Conservation (phyloP, 1,140 invertebrate genomes). For the Drosophila tropicalis region DNA sequence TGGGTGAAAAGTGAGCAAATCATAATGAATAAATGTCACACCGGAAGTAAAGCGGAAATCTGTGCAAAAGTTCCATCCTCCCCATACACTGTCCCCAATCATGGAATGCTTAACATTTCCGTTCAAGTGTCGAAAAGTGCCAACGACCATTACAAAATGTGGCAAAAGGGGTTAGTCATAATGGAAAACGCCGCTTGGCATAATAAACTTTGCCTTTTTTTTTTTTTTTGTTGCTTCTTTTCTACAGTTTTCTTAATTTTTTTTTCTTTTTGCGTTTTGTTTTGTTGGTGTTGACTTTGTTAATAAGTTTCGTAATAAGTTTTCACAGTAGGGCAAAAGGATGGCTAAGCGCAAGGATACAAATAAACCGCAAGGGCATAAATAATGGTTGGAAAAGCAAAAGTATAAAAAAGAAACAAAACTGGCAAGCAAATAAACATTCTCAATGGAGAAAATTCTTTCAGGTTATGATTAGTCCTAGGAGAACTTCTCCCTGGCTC, state of each 20-base stretch:
- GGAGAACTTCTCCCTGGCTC: background rate
- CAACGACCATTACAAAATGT: constrained; percentile 39
- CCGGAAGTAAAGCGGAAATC: constrained; percentile 73
- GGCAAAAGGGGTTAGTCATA: constrained; percentile 39
- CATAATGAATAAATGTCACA: constrained; percentile 82
- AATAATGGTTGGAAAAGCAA: constrained; percentile 41
- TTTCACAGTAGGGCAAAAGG: constrained; percentile 37
- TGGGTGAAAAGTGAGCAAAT: constrained; percentile 69
- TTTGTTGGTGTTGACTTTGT: constrained; percentile 72
- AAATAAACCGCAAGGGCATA: constrained; percentile 60
- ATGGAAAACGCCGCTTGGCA: constrained; percentile 71
- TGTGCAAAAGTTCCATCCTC: constrained; percentile 42
- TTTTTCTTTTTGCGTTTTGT: constrained; percentile 15
- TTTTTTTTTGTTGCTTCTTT: constrained; percentile 13
- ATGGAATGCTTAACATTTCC: constrained; percentile 64
- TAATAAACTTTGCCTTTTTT: constrained; percentile 65
- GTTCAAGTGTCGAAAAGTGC: constrained; percentile 49
- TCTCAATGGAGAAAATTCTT: constrained; percentile 12
- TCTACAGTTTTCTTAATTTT: constrained; percentile 1
- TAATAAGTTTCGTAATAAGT: constrained; percentile 80
- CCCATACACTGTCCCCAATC: constrained; percentile 5
- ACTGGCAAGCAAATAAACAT: constrained; percentile 48
- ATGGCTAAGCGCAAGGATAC: constrained; percentile 47
- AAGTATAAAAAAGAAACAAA: constrained; percentile 38
- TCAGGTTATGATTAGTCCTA: background rate